Evolutionary conservation across 2,888 invertebrate species (phyloP).

Genomic region (Pristionchus arcanus): DNA sequence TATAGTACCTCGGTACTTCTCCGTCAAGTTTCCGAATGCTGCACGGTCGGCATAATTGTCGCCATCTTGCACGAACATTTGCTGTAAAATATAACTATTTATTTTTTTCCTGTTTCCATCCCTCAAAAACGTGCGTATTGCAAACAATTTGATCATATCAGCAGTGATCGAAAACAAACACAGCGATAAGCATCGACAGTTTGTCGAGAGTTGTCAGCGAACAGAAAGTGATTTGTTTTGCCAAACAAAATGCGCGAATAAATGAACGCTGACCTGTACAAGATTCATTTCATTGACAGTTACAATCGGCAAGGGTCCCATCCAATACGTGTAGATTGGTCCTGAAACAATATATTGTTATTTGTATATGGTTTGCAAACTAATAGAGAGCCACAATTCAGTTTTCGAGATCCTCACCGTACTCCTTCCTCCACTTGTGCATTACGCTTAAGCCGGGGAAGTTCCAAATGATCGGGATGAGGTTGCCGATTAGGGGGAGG

Average conservation of each 20-base stretch:
- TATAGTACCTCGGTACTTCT: conserved; percentile 37
- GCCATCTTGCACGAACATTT: conserved; percentile 53
- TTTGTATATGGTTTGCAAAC: no score
- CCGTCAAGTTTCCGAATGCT: not conserved
- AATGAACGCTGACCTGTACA: not conserved
- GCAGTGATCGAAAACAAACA: conserved; percentile 25
- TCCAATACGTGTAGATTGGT: conserved; percentile 49
- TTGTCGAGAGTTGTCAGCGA: not conserved
- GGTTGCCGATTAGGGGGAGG: conserved; percentile 27
- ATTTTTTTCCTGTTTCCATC: not conserved
- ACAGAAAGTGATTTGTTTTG: not conserved
- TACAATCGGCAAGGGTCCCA: conserved; percentile 2
- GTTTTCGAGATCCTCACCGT: conserved; percentile 34
- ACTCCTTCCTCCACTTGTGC: conserved; percentile 33
- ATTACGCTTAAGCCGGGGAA: not conserved
- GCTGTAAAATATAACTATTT: not conserved
- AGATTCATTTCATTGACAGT: conserved; percentile 48
- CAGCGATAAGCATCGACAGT: not conserved
- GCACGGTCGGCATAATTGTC: conserved; percentile 44
- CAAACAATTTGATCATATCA: not conserved
- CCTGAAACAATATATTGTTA: not conserved
- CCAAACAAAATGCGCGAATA: not conserved
- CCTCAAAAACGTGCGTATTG: not conserved
- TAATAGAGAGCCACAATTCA: no score
- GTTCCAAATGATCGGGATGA: conserved; percentile 1